phyloP scores from a whole-genome alignment of 2,888 invertebrate species.

The Muscina levida region DNA sequence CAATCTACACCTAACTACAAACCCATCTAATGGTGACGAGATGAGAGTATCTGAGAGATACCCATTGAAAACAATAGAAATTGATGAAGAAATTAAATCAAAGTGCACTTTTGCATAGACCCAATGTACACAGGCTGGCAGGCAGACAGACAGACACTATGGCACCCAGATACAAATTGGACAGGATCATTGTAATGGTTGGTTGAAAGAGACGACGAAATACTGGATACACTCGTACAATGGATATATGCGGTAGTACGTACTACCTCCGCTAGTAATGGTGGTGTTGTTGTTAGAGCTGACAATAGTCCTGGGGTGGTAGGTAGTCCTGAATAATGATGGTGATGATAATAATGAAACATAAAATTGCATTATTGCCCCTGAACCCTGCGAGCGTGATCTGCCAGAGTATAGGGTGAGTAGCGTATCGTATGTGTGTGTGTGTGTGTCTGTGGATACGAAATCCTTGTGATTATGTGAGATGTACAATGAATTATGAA shows the following conservation, averaged over 20 bases:
- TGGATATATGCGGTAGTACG: background rate
- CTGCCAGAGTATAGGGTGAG: conserved; percentile 32
- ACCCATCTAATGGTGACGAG: background rate
- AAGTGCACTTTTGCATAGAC: conserved; percentile 34
- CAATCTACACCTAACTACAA: background rate
- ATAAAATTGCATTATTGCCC: conserved; percentile 59
- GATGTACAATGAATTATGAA: conserved; percentile 55
- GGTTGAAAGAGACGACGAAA: background rate
- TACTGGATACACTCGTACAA: background rate
- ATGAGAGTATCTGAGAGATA: conserved; percentile 22
- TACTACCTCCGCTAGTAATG: background rate
- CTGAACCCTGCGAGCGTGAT: background rate
- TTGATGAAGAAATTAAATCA: conserved; percentile 65
- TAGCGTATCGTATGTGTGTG: background rate
- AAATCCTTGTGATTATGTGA: background rate
- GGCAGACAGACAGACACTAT: conserved; percentile 45
- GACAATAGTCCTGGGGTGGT: background rate
- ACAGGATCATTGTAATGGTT: conserved; percentile 26
- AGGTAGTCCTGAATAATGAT: conserved; percentile 43
- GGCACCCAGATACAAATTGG: conserved; percentile 30
- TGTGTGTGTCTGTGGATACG: too few species aligned
- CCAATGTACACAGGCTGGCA: too few species aligned
- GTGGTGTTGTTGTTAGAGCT: too few species aligned
- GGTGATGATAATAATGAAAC: conserved; percentile 50
- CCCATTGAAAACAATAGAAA: conserved; percentile 57